Evolutionary conservation across 2,797 vertebrate genomes (phyloP), one percentile per base, ranked within the genome.

Genomic region (Lepilemur ruficaudatus): DNA sequence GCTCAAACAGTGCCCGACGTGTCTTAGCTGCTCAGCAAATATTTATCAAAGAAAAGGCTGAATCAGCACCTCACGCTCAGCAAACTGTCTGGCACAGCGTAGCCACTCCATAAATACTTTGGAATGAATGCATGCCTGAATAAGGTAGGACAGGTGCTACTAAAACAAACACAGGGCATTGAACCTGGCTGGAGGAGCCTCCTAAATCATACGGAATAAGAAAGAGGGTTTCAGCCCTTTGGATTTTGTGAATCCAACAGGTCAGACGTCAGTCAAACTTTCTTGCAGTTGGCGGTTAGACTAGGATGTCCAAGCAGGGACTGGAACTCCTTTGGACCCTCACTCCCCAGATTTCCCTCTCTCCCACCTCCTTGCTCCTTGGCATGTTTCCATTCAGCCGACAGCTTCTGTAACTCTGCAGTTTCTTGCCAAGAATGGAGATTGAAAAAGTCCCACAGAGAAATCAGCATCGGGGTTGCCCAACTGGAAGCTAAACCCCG

Each of bases 381-480:
- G 17, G 43, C 32, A 52, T 43, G 46, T 32, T 91, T 69, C 80
- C 73, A 43, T 80, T 81, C 82, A 94, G 89, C 46, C 70, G 94
- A 41, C 86, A 94, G 63, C 75, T 67, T 79, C 63, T 75, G 55
- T 76, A 32, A 4, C 79, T 86, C 63, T 75, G 32, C 20, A 79
- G 38, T 83, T 75, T 83, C 63, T 80, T 89, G 82, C 91, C 91
- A 97, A 96, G 91, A 95, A 95, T 2, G 7, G 70, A 96, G 86
- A 93, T 72, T 57, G 72, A 94, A 97, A 96, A 82, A 91, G 63
- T 95, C 89, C 96, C 93, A 63, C 35, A 81, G 76, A 97, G 89
- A 94, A 93, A 87, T 96, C 73, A 94, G 38, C 57, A 30, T 93
- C 59, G 72, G 76, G n/a, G 55, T 91, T 90, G 91, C 85, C 83